Conservation (phyloP, 2,113 vertebrate species). For the Eidolon helvum region DNA sequence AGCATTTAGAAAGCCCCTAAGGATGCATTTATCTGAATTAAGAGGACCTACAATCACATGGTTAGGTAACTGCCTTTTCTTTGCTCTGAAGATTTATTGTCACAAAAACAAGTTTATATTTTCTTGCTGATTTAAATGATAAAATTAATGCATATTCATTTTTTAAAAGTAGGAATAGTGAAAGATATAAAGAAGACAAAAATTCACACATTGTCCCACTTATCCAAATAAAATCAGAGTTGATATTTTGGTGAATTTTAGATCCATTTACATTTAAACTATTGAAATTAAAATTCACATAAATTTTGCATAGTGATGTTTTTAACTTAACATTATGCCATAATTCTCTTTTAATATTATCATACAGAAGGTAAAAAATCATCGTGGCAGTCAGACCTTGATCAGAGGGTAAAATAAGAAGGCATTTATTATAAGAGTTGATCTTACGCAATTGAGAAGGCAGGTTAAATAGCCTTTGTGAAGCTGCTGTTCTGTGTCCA, state of each 20-base stretch:
- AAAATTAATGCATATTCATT: constrained; percentile 48
- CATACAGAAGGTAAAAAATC: background rate
- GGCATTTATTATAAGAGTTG: background rate
- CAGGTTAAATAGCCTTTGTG: background rate
- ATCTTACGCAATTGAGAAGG: background rate
- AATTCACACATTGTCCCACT: constrained; percentile 13
- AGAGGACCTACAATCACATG: background rate
- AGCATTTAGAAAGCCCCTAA: constrained; percentile 37
- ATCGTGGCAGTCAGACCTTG: background rate
- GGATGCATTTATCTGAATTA: constrained; percentile 41
- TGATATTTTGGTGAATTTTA: constrained; percentile 34
- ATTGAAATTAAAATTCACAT: constrained; percentile 32
- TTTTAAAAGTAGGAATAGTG: background rate
- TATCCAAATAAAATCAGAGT: constrained; percentile 23
- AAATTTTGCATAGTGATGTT: background rate
- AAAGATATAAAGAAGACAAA: background rate
- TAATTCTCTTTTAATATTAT: background rate
- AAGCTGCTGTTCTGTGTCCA: background rate
- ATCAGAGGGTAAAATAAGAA: background rate
- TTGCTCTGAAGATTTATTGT: constrained; percentile 21
- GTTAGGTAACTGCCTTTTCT: constrained; percentile 7
- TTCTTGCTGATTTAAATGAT: constrained; percentile 19
- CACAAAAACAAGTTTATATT: constrained; percentile 14
- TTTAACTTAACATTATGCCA: background rate
- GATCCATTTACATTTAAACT: background rate